phyloP scores from a whole-genome alignment of 35 echinoderm and acorn worm genomes.

The Ophioderma brevispina region DNA sequence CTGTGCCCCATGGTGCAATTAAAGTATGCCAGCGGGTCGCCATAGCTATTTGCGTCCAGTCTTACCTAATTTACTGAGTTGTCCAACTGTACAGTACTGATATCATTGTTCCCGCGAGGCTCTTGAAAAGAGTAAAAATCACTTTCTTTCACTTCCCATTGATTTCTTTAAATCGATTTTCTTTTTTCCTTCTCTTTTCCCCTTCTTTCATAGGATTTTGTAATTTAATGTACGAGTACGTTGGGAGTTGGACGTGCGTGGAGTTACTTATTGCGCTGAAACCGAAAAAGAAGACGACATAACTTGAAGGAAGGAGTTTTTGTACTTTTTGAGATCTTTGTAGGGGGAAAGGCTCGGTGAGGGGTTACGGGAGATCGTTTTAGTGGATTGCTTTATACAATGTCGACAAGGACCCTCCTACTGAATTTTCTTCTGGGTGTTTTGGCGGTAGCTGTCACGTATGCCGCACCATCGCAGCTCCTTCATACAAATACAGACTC shows the following conservation, averaged over 20 bases:
- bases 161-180: background rate
- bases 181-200: background rate
- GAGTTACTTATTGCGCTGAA: background rate
- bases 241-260: background rate
- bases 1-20: no score
- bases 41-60: background rate
- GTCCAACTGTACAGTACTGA: background rate
- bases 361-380: background rate
- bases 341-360: background rate
- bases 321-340: background rate
- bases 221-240: background rate
- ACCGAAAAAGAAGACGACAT: background rate
- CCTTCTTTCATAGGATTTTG: background rate
- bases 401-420: background rate
- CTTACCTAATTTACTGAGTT: background rate
- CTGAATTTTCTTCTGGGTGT: background rate
- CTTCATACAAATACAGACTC: background rate
- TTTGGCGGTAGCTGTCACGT: background rate
- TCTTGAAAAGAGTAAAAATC: background rate
- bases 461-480: slow-evolving; percentile 11
- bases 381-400: background rate
- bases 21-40: background rate
- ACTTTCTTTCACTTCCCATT: background rate
- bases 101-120: background rate
- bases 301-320: background rate